Evolutionary conservation across 2,888 invertebrate genomes (phyloP).

Genomic region (Pyrrhia umbra): DNA sequence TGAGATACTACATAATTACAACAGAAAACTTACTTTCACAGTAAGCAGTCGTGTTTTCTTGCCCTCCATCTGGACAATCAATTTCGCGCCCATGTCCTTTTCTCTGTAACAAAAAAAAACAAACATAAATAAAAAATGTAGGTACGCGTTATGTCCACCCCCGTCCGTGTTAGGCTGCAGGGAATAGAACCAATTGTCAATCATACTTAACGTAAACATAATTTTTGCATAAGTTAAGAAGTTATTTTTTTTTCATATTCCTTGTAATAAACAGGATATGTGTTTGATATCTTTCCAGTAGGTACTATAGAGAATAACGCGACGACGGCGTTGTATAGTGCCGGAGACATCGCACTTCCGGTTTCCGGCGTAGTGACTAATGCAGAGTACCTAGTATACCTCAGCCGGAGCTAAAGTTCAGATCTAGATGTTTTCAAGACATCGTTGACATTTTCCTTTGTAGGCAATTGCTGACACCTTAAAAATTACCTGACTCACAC

Average conservation of each 20-base stretch:
- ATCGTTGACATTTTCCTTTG: neutral
- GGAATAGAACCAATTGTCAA: too few species aligned
- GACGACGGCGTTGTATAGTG: constrained; percentile 20
- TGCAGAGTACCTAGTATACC: neutral
- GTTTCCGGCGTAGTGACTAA: constrained; percentile 30
- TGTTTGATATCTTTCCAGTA: constrained; percentile 7
- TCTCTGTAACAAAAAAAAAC: constrained; percentile 91
- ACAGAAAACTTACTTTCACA: constrained; percentile 91
- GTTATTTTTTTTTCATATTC: neutral
- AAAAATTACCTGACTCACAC: too few species aligned
- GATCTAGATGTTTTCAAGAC: neutral
- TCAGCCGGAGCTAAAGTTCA: neutral
- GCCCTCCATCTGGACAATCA: constrained; percentile 96
- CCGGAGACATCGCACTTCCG: constrained; percentile 37
- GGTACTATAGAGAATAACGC: neutral
- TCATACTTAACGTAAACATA: too few species aligned
- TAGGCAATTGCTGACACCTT: too few species aligned
- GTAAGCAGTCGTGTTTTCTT: constrained; percentile 95
- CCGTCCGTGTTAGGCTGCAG: too few species aligned
- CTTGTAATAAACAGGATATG: constrained; percentile 4
- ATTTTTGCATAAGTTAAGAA: too few species aligned
- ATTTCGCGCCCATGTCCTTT: constrained; percentile 94
- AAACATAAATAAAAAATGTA: neutral
- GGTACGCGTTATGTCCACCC: too few species aligned
- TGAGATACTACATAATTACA: neutral